These are phyloP conservation scores for Falco peregrinus DNA, from an alignment of 2,797 vertebrate genomes.

Conservation along the genomic window DNA sequence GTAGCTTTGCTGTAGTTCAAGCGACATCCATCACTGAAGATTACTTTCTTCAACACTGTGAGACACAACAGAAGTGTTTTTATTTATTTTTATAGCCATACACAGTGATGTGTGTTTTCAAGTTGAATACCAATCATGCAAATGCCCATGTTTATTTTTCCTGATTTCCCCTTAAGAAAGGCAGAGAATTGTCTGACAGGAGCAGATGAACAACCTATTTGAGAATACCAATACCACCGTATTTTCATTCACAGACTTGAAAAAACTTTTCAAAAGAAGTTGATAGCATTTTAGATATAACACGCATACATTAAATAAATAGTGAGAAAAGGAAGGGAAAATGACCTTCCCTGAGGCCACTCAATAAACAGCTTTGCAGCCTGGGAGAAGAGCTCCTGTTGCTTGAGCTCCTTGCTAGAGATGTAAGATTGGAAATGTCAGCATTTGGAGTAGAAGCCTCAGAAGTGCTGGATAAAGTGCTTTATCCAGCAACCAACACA, in stretches of 20 bases:
- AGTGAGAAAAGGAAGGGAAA: not conserved
- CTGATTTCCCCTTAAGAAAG: not conserved
- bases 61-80: not conserved
- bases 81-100: not conserved
- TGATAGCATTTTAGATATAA: not conserved
- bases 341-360: constrained; percentile 17
- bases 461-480: not conserved
- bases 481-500: rapidly evolving
- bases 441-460: not conserved
- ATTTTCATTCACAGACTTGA: not conserved
- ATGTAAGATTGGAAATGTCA: not conserved
- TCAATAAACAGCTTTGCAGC: not conserved
- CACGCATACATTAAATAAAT: not conserved
- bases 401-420: not conserved
- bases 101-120: not conserved
- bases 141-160: not conserved
- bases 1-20: not conserved
- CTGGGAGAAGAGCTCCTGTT: constrained; percentile 7
- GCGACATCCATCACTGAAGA: not conserved
- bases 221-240: not conserved
- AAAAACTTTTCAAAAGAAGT: not conserved
- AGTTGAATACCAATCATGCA: not conserved
- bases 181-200: not conserved
- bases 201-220: not conserved
- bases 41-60: not conserved